Evolutionary conservation across 2,888 invertebrate species (phyloP), one percentile per base, ranked within the genome.

Genomic region (Spodoptera littoralis): DNA sequence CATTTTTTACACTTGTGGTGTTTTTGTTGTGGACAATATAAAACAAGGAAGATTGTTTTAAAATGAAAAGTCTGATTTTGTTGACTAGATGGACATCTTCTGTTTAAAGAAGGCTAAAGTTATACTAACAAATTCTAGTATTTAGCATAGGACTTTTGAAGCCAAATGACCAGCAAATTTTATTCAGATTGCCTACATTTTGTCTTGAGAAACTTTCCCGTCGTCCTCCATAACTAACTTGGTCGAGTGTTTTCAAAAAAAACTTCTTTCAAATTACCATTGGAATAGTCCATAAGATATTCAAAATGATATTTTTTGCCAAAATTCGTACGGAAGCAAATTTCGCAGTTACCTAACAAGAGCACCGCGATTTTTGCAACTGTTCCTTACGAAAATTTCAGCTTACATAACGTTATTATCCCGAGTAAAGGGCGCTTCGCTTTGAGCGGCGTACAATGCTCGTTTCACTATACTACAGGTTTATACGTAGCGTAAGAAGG

Each of bases 361-460:
- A 84, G 64, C 61, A 54, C 45, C 54, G 57, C 65, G 82, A 88
- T 89, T 87, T 90, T 88, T 87, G 80, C 88, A 85, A 88, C 85
- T 81, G 84, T 82, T 83, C 84, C 82, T 83, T 83, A 85, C 86
- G 70, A 86, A 87, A 88, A 86, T 88, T 78, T 87, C 86, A 86
- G 83, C 86, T 85, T 84, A 86, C 84, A 83, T 86, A 89, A 90
- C 87, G 82, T 85, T 88, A 87, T 88, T 88, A 90, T 85, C 76
- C 79, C 76, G 74, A 79, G 75, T 75, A 77, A 83, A 86, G 83
- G 82, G 82, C 82, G 78, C 80, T 82, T 76, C 79, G 79, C 86
- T 86, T 85, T 85, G 88, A 84, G 76, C 82, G 63, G 70, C 73
- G 73, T 88, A 90, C 91, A 92, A 88, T 88, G 85, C 88, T 83